phyloP scores from a whole-genome alignment of 2,888 invertebrate genomes.

The Gastracanthus pulcherrimus region DNA sequence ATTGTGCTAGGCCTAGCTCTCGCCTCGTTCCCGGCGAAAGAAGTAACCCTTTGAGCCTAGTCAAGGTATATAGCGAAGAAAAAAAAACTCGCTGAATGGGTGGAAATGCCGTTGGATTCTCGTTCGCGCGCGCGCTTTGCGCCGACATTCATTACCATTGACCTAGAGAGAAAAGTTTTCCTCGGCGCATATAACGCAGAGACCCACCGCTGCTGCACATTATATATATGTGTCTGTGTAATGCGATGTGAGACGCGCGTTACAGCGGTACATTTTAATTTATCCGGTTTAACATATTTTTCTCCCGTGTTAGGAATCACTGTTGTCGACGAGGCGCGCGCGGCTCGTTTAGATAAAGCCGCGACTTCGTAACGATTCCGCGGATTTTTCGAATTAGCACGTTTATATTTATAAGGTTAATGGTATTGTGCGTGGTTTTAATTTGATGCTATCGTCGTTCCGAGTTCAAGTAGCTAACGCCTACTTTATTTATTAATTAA shows the following conservation, averaged over 20 bases:
- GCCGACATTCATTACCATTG: constrained; percentile 51
- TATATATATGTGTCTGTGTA: not conserved
- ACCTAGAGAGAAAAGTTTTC: constrained; percentile 52
- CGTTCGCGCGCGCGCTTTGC: not conserved
- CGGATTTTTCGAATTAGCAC: too few species aligned
- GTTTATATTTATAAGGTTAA: too few species aligned
- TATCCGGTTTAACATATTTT: constrained; percentile 14
- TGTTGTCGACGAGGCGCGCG: not conserved
- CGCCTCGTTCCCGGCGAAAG: not conserved
- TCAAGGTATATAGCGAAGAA: too few species aligned
- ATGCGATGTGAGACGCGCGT: not conserved
- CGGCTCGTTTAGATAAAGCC: not conserved
- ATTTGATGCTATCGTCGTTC: too few species aligned
- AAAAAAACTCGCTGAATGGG: constrained; percentile 31
- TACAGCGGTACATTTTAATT: constrained; percentile 35
- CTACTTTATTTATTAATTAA: too few species aligned
- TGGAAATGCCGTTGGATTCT: constrained; percentile 51
- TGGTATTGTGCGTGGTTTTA: too few species aligned
- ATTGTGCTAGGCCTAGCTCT: not conserved
- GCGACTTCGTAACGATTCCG: not conserved
- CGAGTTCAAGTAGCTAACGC: too few species aligned
- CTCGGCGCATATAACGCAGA: not conserved
- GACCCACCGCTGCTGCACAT: not conserved
- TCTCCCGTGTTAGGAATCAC: not conserved
- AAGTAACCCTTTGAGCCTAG: not conserved